A percentile compares a stretch with the other conserved stretches of the same genome.
Evolutionary conservation across 2,888 invertebrate genomes (phyloP).

Genomic region (Agrotis exclamationis): DNA sequence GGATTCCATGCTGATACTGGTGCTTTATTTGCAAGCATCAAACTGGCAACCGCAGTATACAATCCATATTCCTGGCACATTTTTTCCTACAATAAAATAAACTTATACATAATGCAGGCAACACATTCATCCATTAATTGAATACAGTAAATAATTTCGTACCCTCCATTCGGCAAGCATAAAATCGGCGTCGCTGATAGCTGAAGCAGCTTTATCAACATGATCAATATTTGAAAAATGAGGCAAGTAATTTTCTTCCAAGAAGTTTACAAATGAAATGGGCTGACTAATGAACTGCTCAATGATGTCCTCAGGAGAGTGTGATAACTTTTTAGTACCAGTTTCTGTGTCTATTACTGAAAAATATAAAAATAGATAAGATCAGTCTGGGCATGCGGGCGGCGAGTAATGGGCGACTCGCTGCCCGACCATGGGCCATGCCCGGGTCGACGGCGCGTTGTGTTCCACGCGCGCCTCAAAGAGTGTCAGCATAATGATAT

Average conservation of each 20-base stretch:
- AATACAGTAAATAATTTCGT: slow-evolving; percentile 65
- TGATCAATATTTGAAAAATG: slow-evolving; percentile 93
- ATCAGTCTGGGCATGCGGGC: too few species aligned
- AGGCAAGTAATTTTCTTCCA: slow-evolving; percentile 94
- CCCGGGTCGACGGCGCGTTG: too few species aligned
- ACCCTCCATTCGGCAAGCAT: slow-evolving; percentile 93
- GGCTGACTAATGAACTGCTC: slow-evolving; percentile 93
- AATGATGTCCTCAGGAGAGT: slow-evolving; percentile 92
- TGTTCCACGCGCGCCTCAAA: too few species aligned
- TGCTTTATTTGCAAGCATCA: slow-evolving; percentile 93
- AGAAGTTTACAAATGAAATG: slow-evolving; percentile 92
- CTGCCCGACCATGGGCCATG: too few species aligned
- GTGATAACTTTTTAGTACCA: slow-evolving; percentile 87
- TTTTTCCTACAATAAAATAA: slow-evolving; percentile 80
- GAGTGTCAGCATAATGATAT: too few species aligned
- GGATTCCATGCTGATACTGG: slow-evolving; percentile 94
- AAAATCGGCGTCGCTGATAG: slow-evolving; percentile 93
- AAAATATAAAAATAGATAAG: slow-evolving; percentile 33
- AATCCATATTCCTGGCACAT: slow-evolving; percentile 91
- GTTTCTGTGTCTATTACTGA: slow-evolving; percentile 79
- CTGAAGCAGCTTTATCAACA: slow-evolving; percentile 91
- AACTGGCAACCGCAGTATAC: slow-evolving; percentile 92
- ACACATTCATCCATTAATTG: background rate
- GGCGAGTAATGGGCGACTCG: too few species aligned
- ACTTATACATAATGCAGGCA: background rate